Evolutionary conservation across 2,797 vertebrate genomes (phyloP), one percentile per base, ranked within the genome.

Genomic region (Trematomus bernacchii): DNA sequence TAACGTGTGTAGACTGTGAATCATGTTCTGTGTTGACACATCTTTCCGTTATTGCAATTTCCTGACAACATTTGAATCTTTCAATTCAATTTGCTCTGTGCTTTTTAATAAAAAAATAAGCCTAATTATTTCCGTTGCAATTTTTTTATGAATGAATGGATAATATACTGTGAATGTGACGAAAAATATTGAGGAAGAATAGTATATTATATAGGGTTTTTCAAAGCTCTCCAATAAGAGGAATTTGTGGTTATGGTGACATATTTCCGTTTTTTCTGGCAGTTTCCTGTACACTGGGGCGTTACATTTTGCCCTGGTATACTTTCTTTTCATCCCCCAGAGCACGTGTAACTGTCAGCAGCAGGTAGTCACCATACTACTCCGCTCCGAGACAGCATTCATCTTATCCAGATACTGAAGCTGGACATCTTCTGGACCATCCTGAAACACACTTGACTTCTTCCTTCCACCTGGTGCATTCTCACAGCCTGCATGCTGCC

Each of bases 221-320:
- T 37, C 33, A 37, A 9, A 9, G 33, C 33, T 6, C 42, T 19
- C 10, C 23, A 69, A 2, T 12, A 11, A 18, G 2, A 40, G 4
- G 11, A 23, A 14, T 33, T 30, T 76, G 70, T 59, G 74, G 51
- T 63, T 82, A 51, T 65, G n/a, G 12, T 68, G 51, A 44, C 61
- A 52, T 30, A 11, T 33, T 73, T 84, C 67, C 66, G 18, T 44
- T 70, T 27, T 65, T 2, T 1, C 3, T 18, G 10, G 1, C 59
- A 16, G 44, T 57, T 93, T 92, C 90, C 86, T 90, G 80, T 82
- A 3, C 10, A 60, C 0, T 0, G 3, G 80, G 84, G 88, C 23
- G 85, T 77, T 86, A 27, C 27, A 27, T 27, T 27, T 86, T 80
- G 51, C 73, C 0, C 13, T 57, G 2, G 3, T 21, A 1, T 15